Conservation (phyloP, 2,797 vertebrate species). For the Tarsius wallacei region DNA sequence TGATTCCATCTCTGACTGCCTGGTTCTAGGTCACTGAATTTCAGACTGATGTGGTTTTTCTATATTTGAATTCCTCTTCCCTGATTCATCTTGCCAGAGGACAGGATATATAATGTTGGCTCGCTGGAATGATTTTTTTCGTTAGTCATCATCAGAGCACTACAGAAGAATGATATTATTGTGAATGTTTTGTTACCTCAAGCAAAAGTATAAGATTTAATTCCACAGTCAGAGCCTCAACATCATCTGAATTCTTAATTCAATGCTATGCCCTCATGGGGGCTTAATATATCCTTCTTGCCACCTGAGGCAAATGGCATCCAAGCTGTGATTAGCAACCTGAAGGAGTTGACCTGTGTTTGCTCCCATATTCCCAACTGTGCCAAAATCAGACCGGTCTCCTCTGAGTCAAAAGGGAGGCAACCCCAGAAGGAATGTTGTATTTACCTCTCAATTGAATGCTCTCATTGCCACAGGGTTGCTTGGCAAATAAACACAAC, state of each 20-base stretch:
- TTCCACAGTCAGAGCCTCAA: slow-evolving; percentile 29
- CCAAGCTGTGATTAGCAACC: neutral
- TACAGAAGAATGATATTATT: neutral
- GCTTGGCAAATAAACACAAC: slow-evolving; percentile 13
- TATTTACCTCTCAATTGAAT: neutral
- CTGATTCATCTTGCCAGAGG: slow-evolving; percentile 46
- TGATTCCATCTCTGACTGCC: neutral
- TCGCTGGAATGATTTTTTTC: neutral
- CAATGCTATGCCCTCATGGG: neutral
- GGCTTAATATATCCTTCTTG: slow-evolving; percentile 18
- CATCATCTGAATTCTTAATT: slow-evolving; percentile 63
- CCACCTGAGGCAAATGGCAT: neutral
- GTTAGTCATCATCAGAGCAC: slow-evolving; percentile 28
- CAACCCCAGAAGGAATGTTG: neutral
- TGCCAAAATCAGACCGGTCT: slow-evolving; percentile 35
- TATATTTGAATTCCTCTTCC: slow-evolving; percentile 59
- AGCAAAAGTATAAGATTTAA: slow-evolving; percentile 24
- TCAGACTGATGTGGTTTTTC: slow-evolving; percentile 38
- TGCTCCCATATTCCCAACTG: neutral
- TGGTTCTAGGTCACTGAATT: neutral
- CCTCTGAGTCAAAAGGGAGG: neutral
- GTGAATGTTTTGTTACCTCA: slow-evolving; percentile 1
- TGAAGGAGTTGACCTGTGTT: neutral
- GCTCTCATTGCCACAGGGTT: neutral
- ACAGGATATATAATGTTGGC: neutral